phyloP scores from a whole-genome alignment of 2,888 invertebrate species.

The Pseudanteris insignis region DNA sequence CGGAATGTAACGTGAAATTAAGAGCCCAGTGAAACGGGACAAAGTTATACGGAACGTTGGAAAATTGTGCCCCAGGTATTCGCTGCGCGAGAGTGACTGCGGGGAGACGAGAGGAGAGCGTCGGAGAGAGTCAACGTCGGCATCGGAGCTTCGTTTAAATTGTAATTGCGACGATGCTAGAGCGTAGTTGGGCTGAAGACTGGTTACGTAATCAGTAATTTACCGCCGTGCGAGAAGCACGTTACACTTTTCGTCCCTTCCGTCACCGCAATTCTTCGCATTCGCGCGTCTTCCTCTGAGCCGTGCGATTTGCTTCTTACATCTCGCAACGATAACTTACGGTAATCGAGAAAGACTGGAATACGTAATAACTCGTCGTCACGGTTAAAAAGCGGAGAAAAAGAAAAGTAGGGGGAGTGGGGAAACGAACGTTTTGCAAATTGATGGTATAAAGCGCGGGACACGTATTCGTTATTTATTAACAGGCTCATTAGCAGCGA shows the following conservation, averaged over 20 bases:
- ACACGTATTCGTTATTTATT: slow-evolving; percentile 44
- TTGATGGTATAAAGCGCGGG: slow-evolving; percentile 28
- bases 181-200: slow-evolving; percentile 28
- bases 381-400: slow-evolving; percentile 22
- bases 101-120: not conserved
- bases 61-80: slow-evolving; percentile 44
- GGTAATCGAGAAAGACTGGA: slow-evolving; percentile 36
- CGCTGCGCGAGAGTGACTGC: slow-evolving; percentile 5
- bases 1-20: slow-evolving; percentile 27
- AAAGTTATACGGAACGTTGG: slow-evolving; percentile 35
- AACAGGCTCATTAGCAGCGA: slow-evolving; percentile 37
- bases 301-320: slow-evolving; percentile 20
- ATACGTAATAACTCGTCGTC: slow-evolving; percentile 39
- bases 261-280: not conserved
- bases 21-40: slow-evolving; percentile 20
- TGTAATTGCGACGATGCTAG: slow-evolving; percentile 36
- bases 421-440: slow-evolving; percentile 39
- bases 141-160: slow-evolving; percentile 41
- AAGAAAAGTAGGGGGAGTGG: slow-evolving; percentile 20
- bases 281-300: slow-evolving; percentile 5
- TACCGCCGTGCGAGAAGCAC: slow-evolving; percentile 39
- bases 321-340: slow-evolving; percentile 41
- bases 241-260: slow-evolving; percentile 15
- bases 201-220: slow-evolving; percentile 49
- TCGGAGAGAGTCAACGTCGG: slow-evolving; percentile 37